Conservation (phyloP, 2,888 invertebrate species). For the Polymixis lichenea region DNA sequence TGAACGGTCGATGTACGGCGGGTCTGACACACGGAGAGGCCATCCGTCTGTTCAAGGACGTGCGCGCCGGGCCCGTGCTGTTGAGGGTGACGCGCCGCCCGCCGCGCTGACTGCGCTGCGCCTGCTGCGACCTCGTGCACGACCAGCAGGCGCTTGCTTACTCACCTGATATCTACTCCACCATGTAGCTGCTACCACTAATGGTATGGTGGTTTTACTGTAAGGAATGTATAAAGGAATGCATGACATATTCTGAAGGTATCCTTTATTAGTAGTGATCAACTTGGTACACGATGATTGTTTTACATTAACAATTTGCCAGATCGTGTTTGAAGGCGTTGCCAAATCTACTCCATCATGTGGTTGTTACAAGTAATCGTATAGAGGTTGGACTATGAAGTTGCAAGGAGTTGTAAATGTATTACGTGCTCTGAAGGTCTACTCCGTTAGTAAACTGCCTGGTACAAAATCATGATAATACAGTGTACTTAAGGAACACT, state of each 20-base stretch:
- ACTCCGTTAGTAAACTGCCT: not conserved
- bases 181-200: constrained; percentile 70
- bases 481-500: not conserved
- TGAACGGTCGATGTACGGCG: constrained; percentile 94
- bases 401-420: not conserved
- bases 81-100: constrained; percentile 92
- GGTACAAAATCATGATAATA: not conserved
- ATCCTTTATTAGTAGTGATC: not conserved
- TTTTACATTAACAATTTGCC: not conserved
- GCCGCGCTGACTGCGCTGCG: constrained; percentile 89
- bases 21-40: constrained; percentile 95
- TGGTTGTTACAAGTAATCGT: not conserved
- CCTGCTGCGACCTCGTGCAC: constrained; percentile 82
- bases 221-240: not conserved
- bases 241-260: not conserved
- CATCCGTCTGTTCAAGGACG: constrained; percentile 94
- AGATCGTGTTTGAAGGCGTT: not conserved
- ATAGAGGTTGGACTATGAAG: not conserved
- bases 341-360: not conserved
- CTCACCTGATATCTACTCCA: constrained; percentile 77
- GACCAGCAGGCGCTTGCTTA: constrained; percentile 82
- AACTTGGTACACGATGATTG: not conserved
- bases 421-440: not conserved
- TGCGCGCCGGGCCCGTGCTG: constrained; percentile 94
- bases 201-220: not conserved